Conservation (phyloP, 2,797 vertebrate genomes). For the Gallirallus australis region DNA sequence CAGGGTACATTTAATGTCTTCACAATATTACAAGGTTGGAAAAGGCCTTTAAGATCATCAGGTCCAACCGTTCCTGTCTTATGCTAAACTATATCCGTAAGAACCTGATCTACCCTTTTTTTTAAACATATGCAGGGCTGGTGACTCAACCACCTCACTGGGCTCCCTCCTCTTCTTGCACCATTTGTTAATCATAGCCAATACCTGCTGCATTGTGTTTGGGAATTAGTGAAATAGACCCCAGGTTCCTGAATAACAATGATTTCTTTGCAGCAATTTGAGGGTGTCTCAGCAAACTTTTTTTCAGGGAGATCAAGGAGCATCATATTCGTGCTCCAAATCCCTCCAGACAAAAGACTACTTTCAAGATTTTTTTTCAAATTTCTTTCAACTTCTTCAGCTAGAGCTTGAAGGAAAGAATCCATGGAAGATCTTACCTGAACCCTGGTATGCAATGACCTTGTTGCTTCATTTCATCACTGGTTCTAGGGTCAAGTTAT, state of each 20-base stretch:
- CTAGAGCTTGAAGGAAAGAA: constrained; percentile 2
- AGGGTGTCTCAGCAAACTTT: background rate
- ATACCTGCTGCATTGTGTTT: background rate
- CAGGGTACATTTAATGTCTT: background rate
- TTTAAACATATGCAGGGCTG: too few relatives aligned
- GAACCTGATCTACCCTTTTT: too few relatives aligned
- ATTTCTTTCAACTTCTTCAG: constrained; percentile 6
- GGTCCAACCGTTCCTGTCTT: too few relatives aligned
- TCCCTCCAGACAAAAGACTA: background rate
- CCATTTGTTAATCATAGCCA: background rate
- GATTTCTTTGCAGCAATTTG: background rate
- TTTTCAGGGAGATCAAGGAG: background rate
- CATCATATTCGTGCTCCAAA: background rate
- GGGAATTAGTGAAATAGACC: background rate
- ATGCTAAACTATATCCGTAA: too few relatives aligned
- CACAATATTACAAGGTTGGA: too few relatives aligned
- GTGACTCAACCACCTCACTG: too few relatives aligned
- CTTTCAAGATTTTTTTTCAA: constrained; percentile 4
- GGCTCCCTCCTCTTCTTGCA: background rate
- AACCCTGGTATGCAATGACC: background rate
- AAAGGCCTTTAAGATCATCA: too few relatives aligned
- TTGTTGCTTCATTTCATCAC: constrained; percentile 33
- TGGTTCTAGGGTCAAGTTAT: background rate
- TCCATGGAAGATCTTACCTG: constrained; percentile 9
- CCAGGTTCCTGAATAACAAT: background rate